A percentile compares a stretch with the other conserved stretches of the same genome.
Conservation (phyloP, 2,113 vertebrate genomes). For the Emydura subglobosa region DNA sequence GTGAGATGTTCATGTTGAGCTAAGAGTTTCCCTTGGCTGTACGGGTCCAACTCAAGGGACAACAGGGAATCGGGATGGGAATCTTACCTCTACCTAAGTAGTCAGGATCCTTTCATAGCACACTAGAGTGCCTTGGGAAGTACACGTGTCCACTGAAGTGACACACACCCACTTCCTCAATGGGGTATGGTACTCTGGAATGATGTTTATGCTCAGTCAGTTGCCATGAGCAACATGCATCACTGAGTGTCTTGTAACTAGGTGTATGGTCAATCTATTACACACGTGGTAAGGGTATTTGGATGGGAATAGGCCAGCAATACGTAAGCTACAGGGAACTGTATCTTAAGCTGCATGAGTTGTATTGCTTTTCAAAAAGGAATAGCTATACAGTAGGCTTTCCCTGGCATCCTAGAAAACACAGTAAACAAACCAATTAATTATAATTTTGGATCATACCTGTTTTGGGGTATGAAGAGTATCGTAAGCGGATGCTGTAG, state of each 20-base stretch:
- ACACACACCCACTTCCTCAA: fast-evolving
- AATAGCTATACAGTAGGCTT: neutral
- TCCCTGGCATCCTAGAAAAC: neutral
- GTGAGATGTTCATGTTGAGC: neutral
- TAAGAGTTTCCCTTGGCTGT: neutral
- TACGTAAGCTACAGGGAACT: neutral
- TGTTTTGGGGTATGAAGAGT: constrained; percentile 88
- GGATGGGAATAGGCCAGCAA: neutral
- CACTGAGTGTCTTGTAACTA: neutral
- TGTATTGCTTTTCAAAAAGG: neutral
- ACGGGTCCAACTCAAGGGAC: neutral
- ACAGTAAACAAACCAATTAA: fast-evolving
- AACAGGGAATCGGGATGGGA: fast-evolving
- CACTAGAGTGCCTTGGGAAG: neutral
- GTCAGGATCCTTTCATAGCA: neutral
- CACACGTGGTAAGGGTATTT: neutral
- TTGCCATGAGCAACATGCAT: neutral
- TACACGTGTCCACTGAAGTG: neutral
- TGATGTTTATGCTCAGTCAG: neutral
- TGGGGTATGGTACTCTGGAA: neutral
- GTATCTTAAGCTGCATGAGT: fast-evolving
- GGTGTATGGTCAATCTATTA: fast-evolving
- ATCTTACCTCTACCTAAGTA: neutral
- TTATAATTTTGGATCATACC: constrained; percentile 62
- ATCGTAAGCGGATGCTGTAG: constrained; percentile 87